Evolutionary conservation across 1,140 invertebrate genomes (phyloP), one percentile per base, ranked within the genome.

Genomic region (Alviniconcha marisindica): DNA sequence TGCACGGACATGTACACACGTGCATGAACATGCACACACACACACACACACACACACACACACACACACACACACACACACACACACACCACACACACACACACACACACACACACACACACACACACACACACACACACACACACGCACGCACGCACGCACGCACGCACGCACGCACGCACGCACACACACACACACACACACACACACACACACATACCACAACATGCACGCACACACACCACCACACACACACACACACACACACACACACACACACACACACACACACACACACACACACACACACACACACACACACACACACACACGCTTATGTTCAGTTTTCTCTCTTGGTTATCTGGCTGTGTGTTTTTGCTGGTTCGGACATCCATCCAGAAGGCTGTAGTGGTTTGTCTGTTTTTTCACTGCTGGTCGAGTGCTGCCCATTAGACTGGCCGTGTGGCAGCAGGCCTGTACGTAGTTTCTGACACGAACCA

Each of bases 11-110:
- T 18, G 7, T 5, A 48, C 44, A 48, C 7, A 48, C 44, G 18
- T 48, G 18, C 18, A 48, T 18, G 44, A 5, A 48, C 36, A 36
- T 33, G 36, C 71, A 74, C 71, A 74, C 36, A 74, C 71, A 74
- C 33, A 74, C 36, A 74, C 42, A 74, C 36, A 36, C 71, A 74
- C 24, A 74, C 33, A 74, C 36, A 74, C 71, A 74, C 71, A 36
- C 21, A 74, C 71, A 74, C 36, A 74, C 71, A 74, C 71, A 74
- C 71, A 74, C 36, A 74, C 71, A 74, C 71, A 74, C 36, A 74
- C 36, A 38, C 36, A 74, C 71, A 33, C 36, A 33, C 71, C n/a
- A 31, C n/a, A 66, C 63, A 66, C 63, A 66, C 63, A 66, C n/a
- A 28, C 4, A 66, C 63, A 66, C 2, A 36, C 28, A 66, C 63